Percentiles rank a stretch among this genome's conserved stretches.
Evolutionary conservation across 2,113 vertebrate species (phyloP).

Genomic region (Meriones unguiculatus): DNA sequence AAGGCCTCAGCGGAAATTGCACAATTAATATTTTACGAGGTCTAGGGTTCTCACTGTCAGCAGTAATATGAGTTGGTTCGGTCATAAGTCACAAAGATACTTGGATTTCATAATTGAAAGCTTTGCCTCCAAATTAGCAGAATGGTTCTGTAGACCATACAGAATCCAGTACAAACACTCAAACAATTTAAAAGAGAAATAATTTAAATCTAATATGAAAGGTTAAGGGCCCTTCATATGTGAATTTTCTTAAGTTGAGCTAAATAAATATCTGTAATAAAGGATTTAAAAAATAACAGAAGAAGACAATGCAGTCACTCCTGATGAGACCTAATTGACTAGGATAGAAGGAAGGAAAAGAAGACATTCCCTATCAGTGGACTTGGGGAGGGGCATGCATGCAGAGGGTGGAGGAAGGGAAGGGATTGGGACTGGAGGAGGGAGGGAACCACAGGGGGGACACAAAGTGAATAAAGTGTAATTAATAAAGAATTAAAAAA

Average conservation of each 20-base stretch:
- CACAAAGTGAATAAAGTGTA: too few relatives aligned
- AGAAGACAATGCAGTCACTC: too few relatives aligned
- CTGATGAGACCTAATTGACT: too few relatives aligned
- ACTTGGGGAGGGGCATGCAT: too few relatives aligned
- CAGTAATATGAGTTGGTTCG: conserved; percentile 55
- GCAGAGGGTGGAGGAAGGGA: too few relatives aligned
- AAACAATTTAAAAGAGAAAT: conserved; percentile 70
- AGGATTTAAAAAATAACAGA: background rate
- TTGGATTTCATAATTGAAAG: conserved; percentile 73
- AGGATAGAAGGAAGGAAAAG: too few relatives aligned
- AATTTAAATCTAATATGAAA: conserved; percentile 73
- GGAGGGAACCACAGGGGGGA: too few relatives aligned
- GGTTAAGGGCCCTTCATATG: conserved; percentile 56
- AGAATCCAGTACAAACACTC: conserved; percentile 71
- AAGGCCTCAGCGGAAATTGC: conserved; percentile 59
- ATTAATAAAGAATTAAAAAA: conserved; percentile 49
- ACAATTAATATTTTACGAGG: conserved; percentile 79
- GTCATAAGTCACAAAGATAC: conserved; percentile 70
- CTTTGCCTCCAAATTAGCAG: conserved; percentile 56
- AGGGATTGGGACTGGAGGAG: too few relatives aligned
- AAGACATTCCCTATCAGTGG: too few relatives aligned
- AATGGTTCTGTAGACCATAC: conserved; percentile 57
- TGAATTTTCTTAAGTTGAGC: conserved; percentile 61
- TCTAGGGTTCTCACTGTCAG: conserved; percentile 69
- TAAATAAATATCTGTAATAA: conserved; percentile 70